Conservation (phyloP, 2,797 vertebrate genomes). For the Apogon talboti region DNA sequence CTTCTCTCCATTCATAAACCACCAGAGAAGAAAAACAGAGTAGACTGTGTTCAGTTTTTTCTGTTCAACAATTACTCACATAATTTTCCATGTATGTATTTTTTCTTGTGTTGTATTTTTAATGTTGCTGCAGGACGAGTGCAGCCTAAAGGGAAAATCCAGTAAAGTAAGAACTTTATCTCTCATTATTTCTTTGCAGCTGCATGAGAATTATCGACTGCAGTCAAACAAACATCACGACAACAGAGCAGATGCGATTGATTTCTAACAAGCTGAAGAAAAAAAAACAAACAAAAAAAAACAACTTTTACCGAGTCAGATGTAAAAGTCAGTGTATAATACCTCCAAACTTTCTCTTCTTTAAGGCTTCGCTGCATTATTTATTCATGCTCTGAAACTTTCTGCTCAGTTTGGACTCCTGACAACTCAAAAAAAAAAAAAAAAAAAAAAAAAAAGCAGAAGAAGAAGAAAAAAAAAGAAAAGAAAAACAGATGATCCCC, state of each 20-base stretch:
- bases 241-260: constrained; percentile 7
- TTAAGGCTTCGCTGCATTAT: constrained; percentile 12
- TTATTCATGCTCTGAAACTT: constrained; percentile 32
- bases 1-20: too few relatives aligned
- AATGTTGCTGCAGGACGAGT: not conserved
- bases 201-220: constrained; percentile 7
- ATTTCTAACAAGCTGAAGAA: not conserved
- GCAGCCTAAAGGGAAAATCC: not conserved
- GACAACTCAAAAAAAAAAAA: constrained; percentile 7
- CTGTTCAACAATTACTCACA: too few relatives aligned
- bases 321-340: not conserved
- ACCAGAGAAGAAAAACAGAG: too few relatives aligned
- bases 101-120: not conserved
- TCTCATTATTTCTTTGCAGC: constrained; percentile 5
- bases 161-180: not conserved
- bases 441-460: not conserved
- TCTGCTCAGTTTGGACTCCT: not conserved
- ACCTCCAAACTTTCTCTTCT: constrained; percentile 14
- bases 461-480: constrained; percentile 7
- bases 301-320: constrained; percentile 3
- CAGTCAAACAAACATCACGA: constrained; percentile 3
- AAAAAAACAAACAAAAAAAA: constrained; percentile 1
- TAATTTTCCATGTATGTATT: too few relatives aligned
- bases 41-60: too few relatives aligned
- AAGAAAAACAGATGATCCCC: not conserved